These are phyloP conservation scores for Synergus gifuensis DNA, from an alignment of 2,888 invertebrate genomes.

Conservation along the genomic window DNA sequence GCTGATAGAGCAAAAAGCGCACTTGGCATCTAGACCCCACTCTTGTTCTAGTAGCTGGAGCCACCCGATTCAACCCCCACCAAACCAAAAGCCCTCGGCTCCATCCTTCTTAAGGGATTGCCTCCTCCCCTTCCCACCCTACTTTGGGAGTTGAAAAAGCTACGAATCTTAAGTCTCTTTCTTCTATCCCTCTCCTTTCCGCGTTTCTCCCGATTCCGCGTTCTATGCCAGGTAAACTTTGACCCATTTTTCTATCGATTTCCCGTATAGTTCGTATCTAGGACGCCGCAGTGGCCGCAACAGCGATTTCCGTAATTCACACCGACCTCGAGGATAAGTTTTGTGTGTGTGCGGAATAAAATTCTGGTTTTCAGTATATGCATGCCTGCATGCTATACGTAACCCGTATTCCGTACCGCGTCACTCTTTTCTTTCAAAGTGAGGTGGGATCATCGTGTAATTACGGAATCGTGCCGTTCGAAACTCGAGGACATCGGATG, in stretches of 20 bases:
- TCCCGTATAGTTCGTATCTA: conserved; percentile 56
- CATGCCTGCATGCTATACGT: conserved; percentile 3
- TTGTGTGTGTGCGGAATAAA: background rate
- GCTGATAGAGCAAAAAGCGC: conserved; percentile 27
- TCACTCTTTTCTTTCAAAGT: conserved; percentile 29
- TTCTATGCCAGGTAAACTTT: conserved; percentile 61
- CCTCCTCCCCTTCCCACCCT: too few species aligned
- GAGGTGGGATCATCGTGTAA: conserved; percentile 35
- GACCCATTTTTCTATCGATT: conserved; percentile 76
- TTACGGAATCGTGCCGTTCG: conserved; percentile 37
- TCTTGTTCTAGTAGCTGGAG: conserved; percentile 10
- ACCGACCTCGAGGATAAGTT: conserved; percentile 28
- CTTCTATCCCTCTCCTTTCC: conserved; percentile 15
- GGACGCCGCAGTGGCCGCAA: conserved; percentile 54
- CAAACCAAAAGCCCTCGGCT: conserved; percentile 33
- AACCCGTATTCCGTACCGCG: conserved; percentile 19
- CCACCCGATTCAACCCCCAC: conserved; percentile 39
- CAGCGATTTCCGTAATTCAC: conserved; percentile 37
- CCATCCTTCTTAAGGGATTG: conserved; percentile 36
- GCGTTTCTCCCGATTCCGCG: conserved; percentile 4
- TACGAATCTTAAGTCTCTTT: conserved; percentile 32
- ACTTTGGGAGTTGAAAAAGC: conserved; percentile 15
- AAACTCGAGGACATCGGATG: conserved; percentile 41
- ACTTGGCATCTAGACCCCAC: conserved; percentile 27
- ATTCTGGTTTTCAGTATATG: background rate